Percentiles rank a stretch among this genome's conserved stretches.
These are phyloP conservation scores for Drosophila sulfurigaster DNA, from an alignment of 1,140 invertebrate genomes.

Conservation along the genomic window DNA sequence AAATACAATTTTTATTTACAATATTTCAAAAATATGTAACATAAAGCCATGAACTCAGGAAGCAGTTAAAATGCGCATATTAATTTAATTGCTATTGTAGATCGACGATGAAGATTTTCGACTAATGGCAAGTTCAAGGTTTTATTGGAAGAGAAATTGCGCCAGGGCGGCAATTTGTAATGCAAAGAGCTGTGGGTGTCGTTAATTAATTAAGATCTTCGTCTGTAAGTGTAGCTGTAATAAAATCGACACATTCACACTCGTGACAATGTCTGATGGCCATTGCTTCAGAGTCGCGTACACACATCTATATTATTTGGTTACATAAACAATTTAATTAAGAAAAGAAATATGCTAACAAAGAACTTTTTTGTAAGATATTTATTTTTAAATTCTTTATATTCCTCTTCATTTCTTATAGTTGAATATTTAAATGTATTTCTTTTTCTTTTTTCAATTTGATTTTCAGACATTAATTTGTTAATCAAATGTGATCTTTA, in stretches of 20 bases:
- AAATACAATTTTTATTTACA: too few relatives aligned
- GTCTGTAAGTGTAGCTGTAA: conserved; percentile 23
- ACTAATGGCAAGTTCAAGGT: conserved; percentile 72
- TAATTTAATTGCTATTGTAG: not conserved
- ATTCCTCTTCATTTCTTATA: too few relatives aligned
- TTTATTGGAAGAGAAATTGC: conserved; percentile 53
- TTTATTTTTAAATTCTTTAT: not conserved
- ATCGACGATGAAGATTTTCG: not conserved
- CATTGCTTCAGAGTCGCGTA: conserved; percentile 53
- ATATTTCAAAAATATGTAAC: not conserved
- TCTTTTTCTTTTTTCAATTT: too few relatives aligned
- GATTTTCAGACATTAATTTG: too few relatives aligned
- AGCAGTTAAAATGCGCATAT: too few relatives aligned
- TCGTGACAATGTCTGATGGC: conserved; percentile 26
- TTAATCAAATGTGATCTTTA: too few relatives aligned
- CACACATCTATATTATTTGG: conserved; percentile 62
- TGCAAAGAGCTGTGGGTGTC: conserved; percentile 50
- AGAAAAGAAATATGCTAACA: not conserved
- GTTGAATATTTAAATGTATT: too few relatives aligned
- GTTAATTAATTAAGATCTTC: conserved; percentile 76
- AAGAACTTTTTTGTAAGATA: not conserved
- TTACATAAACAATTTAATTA: conserved; percentile 75
- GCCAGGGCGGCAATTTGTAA: conserved; percentile 62
- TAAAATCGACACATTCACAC: conserved; percentile 11
- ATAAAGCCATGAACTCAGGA: not conserved